Evolutionary conservation across 2,888 invertebrate genomes (phyloP).

Genomic region (Papilio gigon): DNA sequence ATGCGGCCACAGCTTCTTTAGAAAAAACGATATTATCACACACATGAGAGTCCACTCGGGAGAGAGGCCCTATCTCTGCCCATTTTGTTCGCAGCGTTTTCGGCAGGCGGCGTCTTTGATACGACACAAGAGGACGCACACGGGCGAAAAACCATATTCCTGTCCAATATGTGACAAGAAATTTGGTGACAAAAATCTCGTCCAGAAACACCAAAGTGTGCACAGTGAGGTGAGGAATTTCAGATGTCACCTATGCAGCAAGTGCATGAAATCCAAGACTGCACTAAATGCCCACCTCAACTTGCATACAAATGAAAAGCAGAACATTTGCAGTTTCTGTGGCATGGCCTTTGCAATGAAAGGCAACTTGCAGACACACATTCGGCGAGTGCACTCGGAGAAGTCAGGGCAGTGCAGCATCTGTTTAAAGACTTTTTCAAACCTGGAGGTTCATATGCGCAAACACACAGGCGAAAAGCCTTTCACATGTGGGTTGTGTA

Average conservation of each 20-base stretch:
- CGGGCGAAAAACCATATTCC: constrained; percentile 71
- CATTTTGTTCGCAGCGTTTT: constrained; percentile 65
- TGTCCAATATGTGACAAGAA: constrained; percentile 68
- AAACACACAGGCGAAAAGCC: constrained; percentile 82
- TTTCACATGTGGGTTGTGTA: constrained; percentile 67
- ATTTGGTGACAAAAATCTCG: constrained; percentile 65
- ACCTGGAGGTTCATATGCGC: constrained; percentile 81
- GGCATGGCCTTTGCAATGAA: constrained; percentile 79
- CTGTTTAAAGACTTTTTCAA: constrained; percentile 80
- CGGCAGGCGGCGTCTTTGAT: constrained; percentile 70
- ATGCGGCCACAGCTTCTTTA: constrained; percentile 71
- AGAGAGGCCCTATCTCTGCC: constrained; percentile 69
- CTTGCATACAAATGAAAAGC: constrained; percentile 69
- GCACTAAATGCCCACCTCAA: constrained; percentile 78
- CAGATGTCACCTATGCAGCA: constrained; percentile 79
- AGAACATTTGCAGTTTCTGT: constrained; percentile 72
- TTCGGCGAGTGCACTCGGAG: constrained; percentile 81
- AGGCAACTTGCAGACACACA: constrained; percentile 81
- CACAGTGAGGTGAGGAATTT: constrained; percentile 80
- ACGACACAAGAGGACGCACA: constrained; percentile 71
- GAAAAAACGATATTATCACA: constrained; percentile 68
- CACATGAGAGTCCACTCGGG: constrained; percentile 73
- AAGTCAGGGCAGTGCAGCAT: constrained; percentile 79
- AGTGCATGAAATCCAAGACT: constrained; percentile 76
- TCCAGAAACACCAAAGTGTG: constrained; percentile 67